Evolutionary conservation across 2,888 invertebrate species (phyloP).

Genomic region (Pandemis heparana): DNA sequence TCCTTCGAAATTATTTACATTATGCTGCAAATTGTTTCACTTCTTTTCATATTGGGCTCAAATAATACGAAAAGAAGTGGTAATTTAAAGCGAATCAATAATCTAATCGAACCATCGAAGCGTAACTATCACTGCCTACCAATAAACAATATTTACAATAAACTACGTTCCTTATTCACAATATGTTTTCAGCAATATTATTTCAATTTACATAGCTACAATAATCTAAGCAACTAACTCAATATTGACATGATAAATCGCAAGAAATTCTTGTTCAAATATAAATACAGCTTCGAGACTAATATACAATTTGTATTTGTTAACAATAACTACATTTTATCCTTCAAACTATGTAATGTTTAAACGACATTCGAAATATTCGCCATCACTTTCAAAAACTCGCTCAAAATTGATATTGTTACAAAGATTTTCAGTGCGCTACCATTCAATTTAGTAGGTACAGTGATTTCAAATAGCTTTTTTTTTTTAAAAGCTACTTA

Average conservation of each 20-base stretch:
- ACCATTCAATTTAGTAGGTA: too few species aligned
- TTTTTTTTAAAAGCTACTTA: too few species aligned
- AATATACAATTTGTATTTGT: background rate
- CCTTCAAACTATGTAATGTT: background rate
- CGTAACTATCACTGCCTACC: constrained; percentile 15
- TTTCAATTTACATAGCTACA: background rate
- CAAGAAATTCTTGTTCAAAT: background rate
- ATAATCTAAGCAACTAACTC: background rate
- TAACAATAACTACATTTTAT: background rate
- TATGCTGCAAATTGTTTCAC: constrained; percentile 17
- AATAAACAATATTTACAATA: constrained; percentile 23
- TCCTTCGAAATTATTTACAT: constrained; percentile 18
- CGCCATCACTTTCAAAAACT: too few species aligned
- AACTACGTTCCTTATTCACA: constrained; percentile 3
- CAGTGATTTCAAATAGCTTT: too few species aligned
- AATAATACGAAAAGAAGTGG: constrained; percentile 34
- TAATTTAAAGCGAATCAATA: constrained; percentile 10
- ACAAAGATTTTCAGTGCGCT: too few species aligned
- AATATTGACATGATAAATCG: background rate
- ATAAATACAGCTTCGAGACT: background rate
- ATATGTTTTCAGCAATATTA: background rate
- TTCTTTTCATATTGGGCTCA: constrained; percentile 40
- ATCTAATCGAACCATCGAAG: constrained; percentile 7
- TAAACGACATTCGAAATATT: too few species aligned
- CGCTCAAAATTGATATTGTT: too few species aligned